phyloP scores from a whole-genome alignment of 1,140 invertebrate species.

The Andrena cerasifolii region DNA sequence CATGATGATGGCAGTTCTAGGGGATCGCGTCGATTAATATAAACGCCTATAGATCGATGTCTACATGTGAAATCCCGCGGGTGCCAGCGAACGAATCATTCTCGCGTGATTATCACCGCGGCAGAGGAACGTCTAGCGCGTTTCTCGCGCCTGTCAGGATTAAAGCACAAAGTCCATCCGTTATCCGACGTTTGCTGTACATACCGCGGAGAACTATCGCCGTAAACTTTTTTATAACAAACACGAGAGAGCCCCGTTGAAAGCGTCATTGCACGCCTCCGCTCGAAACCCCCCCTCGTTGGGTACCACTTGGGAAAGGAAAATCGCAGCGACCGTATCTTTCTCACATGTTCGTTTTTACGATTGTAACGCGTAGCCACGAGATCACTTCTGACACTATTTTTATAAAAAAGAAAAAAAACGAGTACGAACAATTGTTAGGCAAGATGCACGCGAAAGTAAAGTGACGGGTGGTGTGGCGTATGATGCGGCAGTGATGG shows the following conservation, averaged over 20 bases:
- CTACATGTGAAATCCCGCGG: slow-evolving; percentile 28
- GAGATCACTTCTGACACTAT: slow-evolving; percentile 64
- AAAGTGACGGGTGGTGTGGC: too few species aligned
- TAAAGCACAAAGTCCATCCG: slow-evolving; percentile 24
- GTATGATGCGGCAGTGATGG: too few species aligned
- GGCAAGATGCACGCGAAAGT: too few species aligned
- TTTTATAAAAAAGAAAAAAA: slow-evolving; percentile 65
- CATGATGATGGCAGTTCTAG: too few species aligned
- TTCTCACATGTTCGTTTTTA: slow-evolving; percentile 44
- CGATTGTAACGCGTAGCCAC: slow-evolving; percentile 18
- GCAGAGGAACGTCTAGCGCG: background rate
- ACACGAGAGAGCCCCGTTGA: background rate
- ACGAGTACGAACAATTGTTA: too few species aligned
- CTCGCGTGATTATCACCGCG: background rate
- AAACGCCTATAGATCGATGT: slow-evolving; percentile 47
- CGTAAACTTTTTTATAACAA: slow-evolving; percentile 33
- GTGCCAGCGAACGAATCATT: background rate
- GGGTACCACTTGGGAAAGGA: background rate
- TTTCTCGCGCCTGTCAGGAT: background rate
- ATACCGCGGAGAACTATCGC: slow-evolving; percentile 6
- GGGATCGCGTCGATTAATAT: slow-evolving; percentile 23
- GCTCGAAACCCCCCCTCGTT: background rate
- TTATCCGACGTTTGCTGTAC: slow-evolving; percentile 17
- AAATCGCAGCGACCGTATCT: background rate
- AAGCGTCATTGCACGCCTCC: background rate